These are phyloP conservation scores for Cryptophagus acutangulus DNA, from an alignment of 2,888 invertebrate genomes.

Conservation along the genomic window DNA sequence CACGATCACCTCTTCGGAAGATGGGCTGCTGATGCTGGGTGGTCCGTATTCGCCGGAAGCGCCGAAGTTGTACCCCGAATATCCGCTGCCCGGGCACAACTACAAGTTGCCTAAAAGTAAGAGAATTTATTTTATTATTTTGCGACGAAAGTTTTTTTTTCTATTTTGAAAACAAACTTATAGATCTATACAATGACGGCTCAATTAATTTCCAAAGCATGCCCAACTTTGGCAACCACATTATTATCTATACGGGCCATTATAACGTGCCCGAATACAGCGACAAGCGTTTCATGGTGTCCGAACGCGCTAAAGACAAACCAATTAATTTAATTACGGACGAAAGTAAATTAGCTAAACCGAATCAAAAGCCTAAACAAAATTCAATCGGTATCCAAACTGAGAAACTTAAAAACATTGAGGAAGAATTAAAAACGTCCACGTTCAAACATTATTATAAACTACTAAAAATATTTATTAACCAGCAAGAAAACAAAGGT, in stretches of 20 bases:
- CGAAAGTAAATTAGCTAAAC: conserved; percentile 36
- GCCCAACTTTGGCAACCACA: conserved; percentile 33
- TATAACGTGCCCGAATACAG: conserved; percentile 64
- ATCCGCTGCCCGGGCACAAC: conserved; percentile 41
- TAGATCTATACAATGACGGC: conserved; percentile 32
- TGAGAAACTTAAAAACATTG: conserved; percentile 28
- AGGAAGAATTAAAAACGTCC: conserved; percentile 17
- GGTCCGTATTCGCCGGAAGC: conserved; percentile 55
- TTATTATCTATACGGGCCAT: conserved; percentile 56
- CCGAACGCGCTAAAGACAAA: conserved; percentile 35
- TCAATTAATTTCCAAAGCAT: conserved; percentile 40
- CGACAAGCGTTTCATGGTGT: conserved; percentile 41
- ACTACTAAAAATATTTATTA: conserved; percentile 56
- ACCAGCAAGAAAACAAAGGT: conserved; percentile 72
- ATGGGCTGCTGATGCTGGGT: conserved; percentile 65
- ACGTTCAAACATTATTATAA: conserved; percentile 16
- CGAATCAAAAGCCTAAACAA: conserved; percentile 19
- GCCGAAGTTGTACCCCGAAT: conserved; percentile 36
- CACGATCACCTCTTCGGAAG: conserved; percentile 69
- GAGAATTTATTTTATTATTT: conserved; percentile 2
- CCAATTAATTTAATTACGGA: conserved; percentile 39
- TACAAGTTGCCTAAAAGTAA: conserved; percentile 36
- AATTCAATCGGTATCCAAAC: conserved; percentile 56
- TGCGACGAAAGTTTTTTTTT: conserved; percentile 6
- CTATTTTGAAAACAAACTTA: conserved; percentile 10